Evolutionary conservation across 2,113 vertebrate species (phyloP).

Genomic region (Lamprologus speciosus): DNA sequence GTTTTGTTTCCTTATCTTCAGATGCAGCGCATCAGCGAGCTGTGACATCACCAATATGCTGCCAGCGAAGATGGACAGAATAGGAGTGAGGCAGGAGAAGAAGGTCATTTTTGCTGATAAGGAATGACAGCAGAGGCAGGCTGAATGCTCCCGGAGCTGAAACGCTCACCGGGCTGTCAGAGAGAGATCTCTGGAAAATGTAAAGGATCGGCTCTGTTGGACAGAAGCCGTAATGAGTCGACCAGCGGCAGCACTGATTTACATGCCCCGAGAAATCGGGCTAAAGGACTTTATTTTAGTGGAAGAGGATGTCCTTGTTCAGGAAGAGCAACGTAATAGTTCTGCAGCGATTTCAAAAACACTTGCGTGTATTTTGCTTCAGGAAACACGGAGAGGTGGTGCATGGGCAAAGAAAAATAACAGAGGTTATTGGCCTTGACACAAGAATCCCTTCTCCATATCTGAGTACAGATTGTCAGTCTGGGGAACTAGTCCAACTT

Average conservation of each 20-base stretch:
- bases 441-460: neutral
- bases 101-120: conserved; percentile 36
- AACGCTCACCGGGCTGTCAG: conserved; percentile 19
- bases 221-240: neutral
- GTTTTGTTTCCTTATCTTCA: neutral
- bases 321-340: neutral
- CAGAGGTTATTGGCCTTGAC: neutral
- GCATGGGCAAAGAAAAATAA: neutral
- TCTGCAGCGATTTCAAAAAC: neutral
- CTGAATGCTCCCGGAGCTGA: conserved; percentile 10
- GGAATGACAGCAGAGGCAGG: conserved; percentile 31
- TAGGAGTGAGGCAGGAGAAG: neutral
- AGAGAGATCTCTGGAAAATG: neutral
- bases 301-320: neutral
- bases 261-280: neutral
- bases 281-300: neutral
- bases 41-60: conserved; percentile 21
- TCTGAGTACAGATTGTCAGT: neutral
- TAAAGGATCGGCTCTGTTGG: neutral
- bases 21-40: neutral
- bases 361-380: neutral
- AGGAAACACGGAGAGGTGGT: neutral
- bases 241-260: neutral
- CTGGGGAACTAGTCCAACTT: neutral
- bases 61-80: neutral